Evolutionary conservation across 2,888 invertebrate species (phyloP), one percentile per base, ranked within the genome.

Genomic region (Auanema sp.): DNA sequence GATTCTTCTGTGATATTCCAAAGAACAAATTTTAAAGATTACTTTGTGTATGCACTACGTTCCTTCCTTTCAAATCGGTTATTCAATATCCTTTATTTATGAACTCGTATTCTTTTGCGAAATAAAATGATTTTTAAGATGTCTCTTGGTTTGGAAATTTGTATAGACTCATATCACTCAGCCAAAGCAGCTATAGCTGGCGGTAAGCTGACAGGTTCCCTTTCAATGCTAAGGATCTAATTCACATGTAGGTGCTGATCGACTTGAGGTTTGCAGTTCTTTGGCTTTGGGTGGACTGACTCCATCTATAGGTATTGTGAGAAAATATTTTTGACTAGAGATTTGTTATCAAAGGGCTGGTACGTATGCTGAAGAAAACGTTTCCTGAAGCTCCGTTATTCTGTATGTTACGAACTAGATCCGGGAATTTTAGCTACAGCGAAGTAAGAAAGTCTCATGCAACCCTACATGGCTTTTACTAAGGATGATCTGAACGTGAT

Each of bases 81-180:
- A 47, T 21, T 47, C 18, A 2, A 47, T 47, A 18, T 18, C 2
- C 47, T 47, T 8, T 47, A 47, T 47, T 47, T 47, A 47, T 47
- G 5, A 5, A 18, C 11, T 47, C 8, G 8, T 11, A 18, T 11
- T 47, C 33, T 33, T 33, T 33, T 33, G 47, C 5, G 5, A 21
- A 47, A 18, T 47, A 21, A 18, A 21, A 47, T 5, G 5, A 47
- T 47, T 16, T 47, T 47, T 10, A 11, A 52, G 43, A 49, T 58
- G 42, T 21, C 40, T 1, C 57, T 65, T 1, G 49, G 40, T 0
- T 41, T 75, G 21, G 75, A 75, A 58, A 66, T 73, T 21, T 75
- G 75, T 43, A 56, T 75, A 44, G 75, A 75, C 49, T 66, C 58
- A n/a, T 56, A 71, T 43, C 67, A 69, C 51, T 75, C 75, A 23